These are phyloP conservation scores for Enteromius argenteus DNA, from an alignment of 2,797 vertebrate genomes.

Conservation along the genomic window DNA sequence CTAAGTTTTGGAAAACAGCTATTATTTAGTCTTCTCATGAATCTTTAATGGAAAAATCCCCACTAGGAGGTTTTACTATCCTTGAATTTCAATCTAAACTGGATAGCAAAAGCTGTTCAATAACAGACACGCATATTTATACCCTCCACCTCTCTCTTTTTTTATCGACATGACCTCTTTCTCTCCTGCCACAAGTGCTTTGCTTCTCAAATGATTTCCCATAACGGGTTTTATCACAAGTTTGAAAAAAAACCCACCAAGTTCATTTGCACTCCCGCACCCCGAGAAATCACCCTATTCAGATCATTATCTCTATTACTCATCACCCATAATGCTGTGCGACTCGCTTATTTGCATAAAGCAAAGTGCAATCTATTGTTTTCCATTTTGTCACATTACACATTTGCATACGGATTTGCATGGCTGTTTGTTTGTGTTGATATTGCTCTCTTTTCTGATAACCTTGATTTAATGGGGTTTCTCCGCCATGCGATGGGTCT, in stretches of 20 bases:
- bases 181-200: constrained; percentile 6
- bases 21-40: neutral
- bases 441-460: constrained; percentile 33
- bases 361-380: constrained; percentile 45
- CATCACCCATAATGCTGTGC: constrained; percentile 49
- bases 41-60: neutral
- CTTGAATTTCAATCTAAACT: neutral
- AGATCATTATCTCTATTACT: constrained; percentile 50
- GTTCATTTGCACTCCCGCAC: constrained; percentile 40
- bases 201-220: constrained; percentile 7
- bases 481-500: constrained; percentile 2
- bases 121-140: neutral
- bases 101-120: neutral
- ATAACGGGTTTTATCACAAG: constrained; percentile 31
- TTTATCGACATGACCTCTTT: neutral
- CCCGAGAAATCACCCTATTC: constrained; percentile 46
- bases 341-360: constrained; percentile 50
- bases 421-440: constrained; percentile 36
- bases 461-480: constrained; percentile 47
- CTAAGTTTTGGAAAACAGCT: neutral
- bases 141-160: constrained; percentile 9
- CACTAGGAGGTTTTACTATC: neutral
- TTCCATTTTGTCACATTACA: constrained; percentile 29
- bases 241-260: constrained; percentile 19
- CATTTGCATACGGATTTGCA: constrained; percentile 49